Conservation (phyloP, 2,797 vertebrate species). For the Alexandromys oeconomus region DNA sequence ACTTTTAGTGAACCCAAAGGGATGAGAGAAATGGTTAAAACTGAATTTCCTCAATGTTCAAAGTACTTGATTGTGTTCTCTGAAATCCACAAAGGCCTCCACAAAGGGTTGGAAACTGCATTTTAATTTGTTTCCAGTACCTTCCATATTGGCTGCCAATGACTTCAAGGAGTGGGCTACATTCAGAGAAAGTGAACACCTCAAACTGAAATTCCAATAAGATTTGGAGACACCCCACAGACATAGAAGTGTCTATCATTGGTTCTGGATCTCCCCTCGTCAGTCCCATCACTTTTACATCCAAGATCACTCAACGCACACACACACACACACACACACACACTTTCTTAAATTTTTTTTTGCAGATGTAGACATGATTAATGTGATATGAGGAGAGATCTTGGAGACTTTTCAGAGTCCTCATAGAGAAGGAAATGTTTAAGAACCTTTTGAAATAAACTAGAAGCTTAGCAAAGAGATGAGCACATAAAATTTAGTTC, state of each 20-base stretch:
- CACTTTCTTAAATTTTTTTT: not conserved
- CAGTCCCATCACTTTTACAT: not conserved
- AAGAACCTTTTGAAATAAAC: not conserved
- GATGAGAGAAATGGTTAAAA: not conserved
- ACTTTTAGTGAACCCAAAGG: not conserved
- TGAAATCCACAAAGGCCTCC: slow-evolving; percentile 6
- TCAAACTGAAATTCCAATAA: not conserved
- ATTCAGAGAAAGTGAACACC: not conserved
- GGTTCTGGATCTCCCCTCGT: not conserved
- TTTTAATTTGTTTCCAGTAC: not conserved
- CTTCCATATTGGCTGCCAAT: not conserved
- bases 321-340: too few species aligned
- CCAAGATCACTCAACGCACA: too few species aligned
- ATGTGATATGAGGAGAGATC: not conserved
- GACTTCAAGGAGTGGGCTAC: not conserved
- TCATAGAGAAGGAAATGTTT: not conserved
- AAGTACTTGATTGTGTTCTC: not conserved
- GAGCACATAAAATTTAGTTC: not conserved
- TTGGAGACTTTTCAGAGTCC: not conserved
- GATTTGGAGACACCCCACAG: not conserved
- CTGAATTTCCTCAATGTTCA: not conserved
- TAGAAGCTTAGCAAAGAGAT: not conserved
- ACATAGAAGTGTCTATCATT: not conserved
- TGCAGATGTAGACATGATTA: not conserved
- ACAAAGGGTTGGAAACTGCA: not conserved